These are phyloP conservation scores for Elmis aenea DNA, from an alignment of 2,888 invertebrate species.

Conservation along the genomic window DNA sequence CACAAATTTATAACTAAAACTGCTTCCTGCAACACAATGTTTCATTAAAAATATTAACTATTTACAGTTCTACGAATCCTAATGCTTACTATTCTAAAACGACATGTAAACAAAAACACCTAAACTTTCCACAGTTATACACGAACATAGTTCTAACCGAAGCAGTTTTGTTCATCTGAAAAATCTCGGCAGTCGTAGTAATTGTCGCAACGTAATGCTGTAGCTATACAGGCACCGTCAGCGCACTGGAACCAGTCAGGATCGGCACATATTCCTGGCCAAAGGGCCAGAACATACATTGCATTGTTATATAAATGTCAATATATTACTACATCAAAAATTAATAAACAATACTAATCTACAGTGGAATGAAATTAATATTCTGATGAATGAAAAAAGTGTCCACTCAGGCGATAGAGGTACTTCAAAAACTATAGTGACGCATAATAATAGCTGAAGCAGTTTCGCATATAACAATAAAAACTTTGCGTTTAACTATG, in stretches of 20 bases:
- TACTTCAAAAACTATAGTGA: too few species aligned
- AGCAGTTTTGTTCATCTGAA: slow-evolving; percentile 86
- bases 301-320: background rate
- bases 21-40: too few species aligned
- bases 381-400: too few species aligned
- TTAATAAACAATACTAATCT: background rate
- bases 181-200: slow-evolving; percentile 86
- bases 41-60: too few species aligned
- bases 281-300: slow-evolving; percentile 21
- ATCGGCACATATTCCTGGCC: slow-evolving; percentile 46
- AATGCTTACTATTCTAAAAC: too few species aligned
- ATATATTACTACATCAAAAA: background rate
- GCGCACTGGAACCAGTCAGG: slow-evolving; percentile 53
- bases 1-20: too few species aligned
- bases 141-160: slow-evolving; percentile 47
- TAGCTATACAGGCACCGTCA: slow-evolving; percentile 73
- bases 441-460: too few species aligned
- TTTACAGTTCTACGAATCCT: background rate
- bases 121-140: slow-evolving; percentile 27
- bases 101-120: slow-evolving; percentile 26
- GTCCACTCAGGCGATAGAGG: too few species aligned
- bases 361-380: background rate
- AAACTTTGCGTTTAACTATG: too few species aligned
- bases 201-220: slow-evolving; percentile 78
- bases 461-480: too few species aligned